Base-by-base conservation (phyloP, 2,113 vertebrate species). In the Heteronetta atricapilla region DNA sequence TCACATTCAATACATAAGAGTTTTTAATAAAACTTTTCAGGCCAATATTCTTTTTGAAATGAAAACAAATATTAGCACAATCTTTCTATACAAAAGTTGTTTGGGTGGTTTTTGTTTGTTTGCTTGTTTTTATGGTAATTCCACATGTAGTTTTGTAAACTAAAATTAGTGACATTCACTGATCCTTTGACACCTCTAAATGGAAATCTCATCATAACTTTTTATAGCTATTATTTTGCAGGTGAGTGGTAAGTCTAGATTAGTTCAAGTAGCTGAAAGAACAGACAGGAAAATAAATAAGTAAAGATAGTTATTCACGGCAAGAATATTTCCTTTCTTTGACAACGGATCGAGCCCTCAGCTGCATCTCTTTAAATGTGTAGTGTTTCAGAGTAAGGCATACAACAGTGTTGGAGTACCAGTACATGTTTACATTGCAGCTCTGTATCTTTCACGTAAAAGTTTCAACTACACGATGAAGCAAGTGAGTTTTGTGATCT, bases 401-500 rank as follows among this genome's bases (percentile, higher is more conserved):
- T 18, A 67, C 38, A 64, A 63, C 29, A 53, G 7, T 15, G 59
- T 60, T 83, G 92, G 88, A 79, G 40, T 63, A 60, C 63, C 77
- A 55, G 78, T 36, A 87, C 88, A n/a, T 92, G 96, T 97, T 98
- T 97, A 97, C 97, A 95, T 81, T 63, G 94, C 87, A 90, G 82
- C 78, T 94, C 86, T 33, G 19, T 68, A 56, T 55, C 69, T 86
- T 83, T 90, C 76, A 15, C 82, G 73, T 90, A 31, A 60, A 69
- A 88, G 26, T 95, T 84, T 93, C 48, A 38, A 86, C 75, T 53
- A 55, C 53, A 28, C 46, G 31, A 34, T 74, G 59, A 60, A 75
- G 73, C 70, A n/a, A 69, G 36, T 62, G 94, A 77, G 56, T 90
- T 79, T 66, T 93, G 91, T 73, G 80, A 70, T 91, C 68, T 91